These are phyloP conservation scores for Erebia epiphron DNA, from an alignment of 2,888 invertebrate genomes.

Conservation along the genomic window DNA sequence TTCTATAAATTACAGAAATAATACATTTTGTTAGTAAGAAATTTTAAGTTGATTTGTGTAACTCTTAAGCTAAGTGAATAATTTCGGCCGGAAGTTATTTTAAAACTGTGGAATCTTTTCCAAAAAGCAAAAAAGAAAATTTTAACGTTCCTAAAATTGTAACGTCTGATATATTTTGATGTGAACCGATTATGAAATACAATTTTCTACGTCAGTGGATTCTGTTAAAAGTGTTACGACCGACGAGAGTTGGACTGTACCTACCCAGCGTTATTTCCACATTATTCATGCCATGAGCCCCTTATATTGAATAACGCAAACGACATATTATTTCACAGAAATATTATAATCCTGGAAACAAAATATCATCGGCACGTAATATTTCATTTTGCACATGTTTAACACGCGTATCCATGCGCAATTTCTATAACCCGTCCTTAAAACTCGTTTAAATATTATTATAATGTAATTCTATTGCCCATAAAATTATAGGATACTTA, in stretches of 20 bases:
- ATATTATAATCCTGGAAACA: background rate
- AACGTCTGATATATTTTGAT: constrained; percentile 29
- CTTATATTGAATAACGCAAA: constrained; percentile 42
- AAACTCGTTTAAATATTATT: too few species aligned
- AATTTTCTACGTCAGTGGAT: constrained; percentile 50
- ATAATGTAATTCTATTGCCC: too few species aligned
- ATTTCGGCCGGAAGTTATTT: too few species aligned
- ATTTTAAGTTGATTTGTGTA: too few species aligned
- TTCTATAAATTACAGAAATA: too few species aligned
- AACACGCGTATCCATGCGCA: background rate
- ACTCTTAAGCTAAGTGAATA: too few species aligned
- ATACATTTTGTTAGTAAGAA: too few species aligned
- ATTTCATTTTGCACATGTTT: background rate
- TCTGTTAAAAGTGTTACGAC: constrained; percentile 47
- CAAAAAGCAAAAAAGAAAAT: background rate
- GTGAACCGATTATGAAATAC: constrained; percentile 44
- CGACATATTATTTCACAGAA: background rate
- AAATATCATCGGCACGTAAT: background rate
- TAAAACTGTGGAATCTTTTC: too few species aligned
- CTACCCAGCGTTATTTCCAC: constrained; percentile 53
- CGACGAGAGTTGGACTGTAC: constrained; percentile 46
- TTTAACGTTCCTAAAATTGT: constrained; percentile 7
- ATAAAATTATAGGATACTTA: too few species aligned
- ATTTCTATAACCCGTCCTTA: too few species aligned
- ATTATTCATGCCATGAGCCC: constrained; percentile 48